Evolutionary conservation across 2,113 vertebrate species (phyloP).

Genomic region (Chlorodrepanis virens): DNA sequence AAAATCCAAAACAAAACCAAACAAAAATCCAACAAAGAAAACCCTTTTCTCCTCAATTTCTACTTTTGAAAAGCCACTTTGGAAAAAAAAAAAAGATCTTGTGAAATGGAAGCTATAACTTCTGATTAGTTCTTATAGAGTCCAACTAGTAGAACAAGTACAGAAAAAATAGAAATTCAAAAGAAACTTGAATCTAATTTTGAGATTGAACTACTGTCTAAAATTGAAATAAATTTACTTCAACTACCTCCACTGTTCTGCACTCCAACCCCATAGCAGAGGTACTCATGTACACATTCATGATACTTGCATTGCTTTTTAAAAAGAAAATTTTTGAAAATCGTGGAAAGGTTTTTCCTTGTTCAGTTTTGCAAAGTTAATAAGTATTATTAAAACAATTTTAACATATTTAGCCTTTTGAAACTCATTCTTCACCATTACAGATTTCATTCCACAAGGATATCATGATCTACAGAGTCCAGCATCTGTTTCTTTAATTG

Average conservation of each 20-base stretch:
- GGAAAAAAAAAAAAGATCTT: background rate
- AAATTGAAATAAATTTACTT: background rate
- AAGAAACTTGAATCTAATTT: background rate
- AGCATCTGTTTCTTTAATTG: background rate
- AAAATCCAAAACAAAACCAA: background rate
- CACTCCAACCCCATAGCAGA: background rate
- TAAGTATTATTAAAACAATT: background rate
- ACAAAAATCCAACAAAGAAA: background rate
- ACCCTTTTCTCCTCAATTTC: background rate
- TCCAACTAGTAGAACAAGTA: background rate
- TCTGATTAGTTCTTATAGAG: background rate
- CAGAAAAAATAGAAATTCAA: background rate
- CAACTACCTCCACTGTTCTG: background rate
- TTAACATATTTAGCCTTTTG: background rate
- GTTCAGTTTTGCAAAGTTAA: background rate
- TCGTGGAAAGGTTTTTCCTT: rapidly evolving
- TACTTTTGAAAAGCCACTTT: background rate
- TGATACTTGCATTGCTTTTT: background rate
- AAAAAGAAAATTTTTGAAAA: background rate
- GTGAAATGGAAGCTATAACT: background rate
- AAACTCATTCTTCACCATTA: background rate
- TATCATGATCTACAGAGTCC: background rate
- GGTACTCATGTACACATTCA: background rate
- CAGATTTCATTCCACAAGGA: background rate
- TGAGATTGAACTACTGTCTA: background rate